Evolutionary conservation across 2,888 invertebrate genomes (phyloP), one percentile per base, ranked within the genome.

Genomic region (Rhabditoides inermis): DNA sequence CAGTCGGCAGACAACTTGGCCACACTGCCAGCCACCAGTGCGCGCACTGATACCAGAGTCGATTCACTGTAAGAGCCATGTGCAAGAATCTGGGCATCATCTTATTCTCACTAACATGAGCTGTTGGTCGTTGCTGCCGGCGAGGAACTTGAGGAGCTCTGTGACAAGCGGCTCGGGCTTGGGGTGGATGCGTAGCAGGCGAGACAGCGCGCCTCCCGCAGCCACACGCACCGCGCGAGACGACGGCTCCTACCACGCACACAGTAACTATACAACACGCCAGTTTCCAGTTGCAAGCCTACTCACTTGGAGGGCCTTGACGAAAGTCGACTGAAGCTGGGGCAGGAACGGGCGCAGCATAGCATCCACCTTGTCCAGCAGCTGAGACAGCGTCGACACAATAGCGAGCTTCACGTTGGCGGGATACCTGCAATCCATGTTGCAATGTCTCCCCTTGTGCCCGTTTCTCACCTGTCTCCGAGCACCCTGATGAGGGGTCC

Each of bases 321-420:
- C 83, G 81, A 98, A 95, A 20, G 95, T 95, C 2, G 94, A 94
- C 82, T 95, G 95, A 36, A 98, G 83, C 80, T 98, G 98, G 2
- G 98, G 95, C 72, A 95, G 82, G 81, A 98, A 98, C 77, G 95
- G 94, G 79, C 92, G 92, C 78, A 98, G 80, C 85, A 90, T 87
- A 35, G 86, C 84, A 41, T 91, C 91, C 59, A 87, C 88, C 84
- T 94, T 95, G 30, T 85, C 85, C 10, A 98, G 81, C n/a, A 98
- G 82, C 57, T 88, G 84, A 0, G 90, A 90, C 25, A 98, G 81
- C 0, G 92, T 91, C 77, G 94, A 91, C 26, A 98, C 81, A 30
- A 98, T 91, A 28, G 94, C 90, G 0, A 90, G 89, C 79, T 95
- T 95, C 1, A 95, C 90, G 70, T 86, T 88, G 73, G 88, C 85